Base-by-base conservation (phyloP, 1,140 invertebrate genomes). In the Zaprionus gabonicus region DNA sequence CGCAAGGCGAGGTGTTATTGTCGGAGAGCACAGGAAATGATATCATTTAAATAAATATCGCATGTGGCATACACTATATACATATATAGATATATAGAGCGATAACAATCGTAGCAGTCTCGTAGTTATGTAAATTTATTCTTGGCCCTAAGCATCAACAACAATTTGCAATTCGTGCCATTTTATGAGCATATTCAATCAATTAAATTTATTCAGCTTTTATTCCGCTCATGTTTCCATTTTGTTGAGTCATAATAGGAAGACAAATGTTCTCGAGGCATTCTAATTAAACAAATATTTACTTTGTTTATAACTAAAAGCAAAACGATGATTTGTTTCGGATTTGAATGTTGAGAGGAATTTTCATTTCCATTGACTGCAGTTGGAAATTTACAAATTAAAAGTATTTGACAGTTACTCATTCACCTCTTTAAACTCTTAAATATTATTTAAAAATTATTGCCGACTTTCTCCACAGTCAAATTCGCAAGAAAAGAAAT, bases 21-120 rank as follows among this genome's bases (percentile, higher is more conserved):
- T 65, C 73, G 74, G 69, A 76, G 72, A 73, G 51, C 36, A 70
- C 78, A 85, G 82, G 82, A 84, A 84, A 76, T 73, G 67, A 71
- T 81, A 86, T 85, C 58, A 82, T 76, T 76, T 76, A 76, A 76
- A 76, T 76, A 76, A 75, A 75, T 75, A 75, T 75, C 67, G 72
- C 72, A 75, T 75, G 67, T 73, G 38, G 66, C 55, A 34, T 27
- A 20, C 51, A 15, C 23, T 51, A 53, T 70, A 69, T 60, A 58
- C 44, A 59, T 23, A 20, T 10, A 20, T 20, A 20, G 9, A 20
- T 36, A 74, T 70, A 75, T 75, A 64, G 72, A 75, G 67, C 72
- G 72, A 75, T 75, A 75, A 75, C 60, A 71, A 70, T 74, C 51
- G 53, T 44, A 63, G 31, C 20, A 27, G 17, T 36, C 36, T 59